A percentile compares a stretch with the other conserved stretches of the same genome.
These are phyloP conservation scores for Bucco capensis DNA, from an alignment of 2,113 vertebrate species.

Conservation along the genomic window DNA sequence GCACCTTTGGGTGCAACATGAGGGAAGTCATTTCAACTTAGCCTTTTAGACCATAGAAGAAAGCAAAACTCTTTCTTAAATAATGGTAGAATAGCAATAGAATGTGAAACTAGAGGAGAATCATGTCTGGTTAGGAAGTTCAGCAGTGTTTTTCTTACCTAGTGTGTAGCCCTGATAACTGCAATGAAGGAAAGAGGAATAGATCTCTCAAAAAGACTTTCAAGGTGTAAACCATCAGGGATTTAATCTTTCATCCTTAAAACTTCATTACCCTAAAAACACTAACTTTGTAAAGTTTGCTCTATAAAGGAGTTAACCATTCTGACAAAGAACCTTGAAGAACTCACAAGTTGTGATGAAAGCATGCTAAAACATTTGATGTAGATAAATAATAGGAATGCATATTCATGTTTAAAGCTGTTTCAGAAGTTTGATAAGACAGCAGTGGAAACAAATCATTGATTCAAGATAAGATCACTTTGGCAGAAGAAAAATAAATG, in stretches of 20 bases:
- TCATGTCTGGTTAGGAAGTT: background rate
- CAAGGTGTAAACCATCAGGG: constrained; percentile 14
- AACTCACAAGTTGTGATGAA: constrained; percentile 28
- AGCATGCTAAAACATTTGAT: constrained; percentile 40
- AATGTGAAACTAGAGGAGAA: background rate
- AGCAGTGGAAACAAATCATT: background rate
- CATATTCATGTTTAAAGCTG: constrained; percentile 56
- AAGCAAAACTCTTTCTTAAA: background rate
- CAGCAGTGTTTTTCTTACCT: background rate
- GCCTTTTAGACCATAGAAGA: background rate
- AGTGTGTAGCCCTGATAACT: background rate
- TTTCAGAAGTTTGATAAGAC: constrained; percentile 6
- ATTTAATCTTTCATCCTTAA: constrained; percentile 41
- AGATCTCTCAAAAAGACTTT: background rate
- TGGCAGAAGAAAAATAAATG: background rate
- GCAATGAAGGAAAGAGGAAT: background rate
- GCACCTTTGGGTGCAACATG: background rate
- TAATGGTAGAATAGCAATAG: background rate
- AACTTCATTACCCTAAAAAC: constrained; percentile 27
- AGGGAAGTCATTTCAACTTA: background rate
- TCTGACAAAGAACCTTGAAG: constrained; percentile 40
- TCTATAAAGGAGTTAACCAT: constrained; percentile 9
- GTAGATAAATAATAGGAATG: constrained; percentile 62
- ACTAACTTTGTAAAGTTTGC: constrained; percentile 15
- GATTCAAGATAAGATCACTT: background rate